Evolutionary conservation across 2,888 invertebrate genomes (phyloP), one percentile per base, ranked within the genome.

Genomic region (Neria commutata): DNA sequence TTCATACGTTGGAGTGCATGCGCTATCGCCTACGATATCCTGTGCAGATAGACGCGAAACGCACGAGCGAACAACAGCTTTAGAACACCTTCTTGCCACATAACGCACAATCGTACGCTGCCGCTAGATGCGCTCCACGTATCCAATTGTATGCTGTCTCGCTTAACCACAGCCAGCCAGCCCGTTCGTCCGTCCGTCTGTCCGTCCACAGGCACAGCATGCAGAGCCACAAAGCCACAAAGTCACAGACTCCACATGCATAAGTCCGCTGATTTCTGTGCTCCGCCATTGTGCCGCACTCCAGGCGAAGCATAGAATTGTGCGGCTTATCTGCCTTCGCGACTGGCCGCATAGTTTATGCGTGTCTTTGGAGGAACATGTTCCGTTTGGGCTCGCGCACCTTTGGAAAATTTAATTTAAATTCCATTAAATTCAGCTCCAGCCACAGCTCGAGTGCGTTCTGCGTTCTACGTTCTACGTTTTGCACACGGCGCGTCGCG

Each of bases 331-430:
- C 50, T 33, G 37, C 52, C 6, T 5, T 42, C 21, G 21, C 11
- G n/a, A 14, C 42, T 14, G 42, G 5, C 17, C 14, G 37, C 16
- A 21, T 34, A 47, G 21, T 26, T 52, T 21, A 52, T 52, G 34
- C 17, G 37, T 23, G 24, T 49, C 50, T 54, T 42, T 37, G 4
- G 42, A 47, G 25, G 50, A 45, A 60, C 45, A 51, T 47, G 54
- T 57, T 45, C 54, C 55, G 57, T 51, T 46, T 34, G 37, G 8
- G n/a, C n/a, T n/a, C n/a, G n/a, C n/a, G n/a, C n/a, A n/a, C n/a
- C 29, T 8, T 37, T 51, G 19, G 51, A 42, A 55, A 61, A 58
- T 61, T 61, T 61, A 57, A 61, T 61, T 61, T 54, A 61, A 61
- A 61, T 61, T 61, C 57, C 61, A 54, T 57, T 51, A 58, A 57